These are phyloP conservation scores for Streptopelia turtur DNA, from an alignment of 2,797 vertebrate species.

Conservation along the genomic window DNA sequence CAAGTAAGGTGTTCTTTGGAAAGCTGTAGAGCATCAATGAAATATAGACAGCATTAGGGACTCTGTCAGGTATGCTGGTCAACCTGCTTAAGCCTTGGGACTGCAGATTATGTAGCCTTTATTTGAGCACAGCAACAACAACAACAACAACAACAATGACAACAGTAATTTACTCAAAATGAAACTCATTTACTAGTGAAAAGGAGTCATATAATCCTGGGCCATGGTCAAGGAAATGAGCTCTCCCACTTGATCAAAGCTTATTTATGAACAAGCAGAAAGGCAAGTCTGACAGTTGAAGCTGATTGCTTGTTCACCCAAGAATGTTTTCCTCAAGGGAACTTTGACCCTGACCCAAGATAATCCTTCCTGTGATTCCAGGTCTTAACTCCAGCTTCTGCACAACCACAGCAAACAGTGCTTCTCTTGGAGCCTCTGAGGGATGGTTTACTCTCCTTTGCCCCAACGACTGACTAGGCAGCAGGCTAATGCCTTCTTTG, in stretches of 20 bases:
- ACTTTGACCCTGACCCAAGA: background rate
- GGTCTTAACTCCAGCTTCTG: background rate
- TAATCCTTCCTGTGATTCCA: background rate
- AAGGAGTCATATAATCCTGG: background rate
- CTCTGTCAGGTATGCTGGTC: background rate
- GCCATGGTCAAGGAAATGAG: background rate
- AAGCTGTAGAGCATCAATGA: background rate
- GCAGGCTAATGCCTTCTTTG: background rate
- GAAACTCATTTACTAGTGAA: background rate
- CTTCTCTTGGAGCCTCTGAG: background rate
- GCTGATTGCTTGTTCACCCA: background rate
- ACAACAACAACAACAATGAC: background rate
- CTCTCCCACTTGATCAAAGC: background rate
- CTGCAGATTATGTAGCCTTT: accelerated
- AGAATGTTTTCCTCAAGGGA: background rate
- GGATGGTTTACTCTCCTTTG: background rate
- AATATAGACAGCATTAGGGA: background rate
- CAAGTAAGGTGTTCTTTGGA: background rate
- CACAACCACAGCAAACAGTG: background rate
- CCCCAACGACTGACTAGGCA: background rate
- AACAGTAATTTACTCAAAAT: background rate
- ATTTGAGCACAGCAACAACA: background rate
- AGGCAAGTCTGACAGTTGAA: background rate
- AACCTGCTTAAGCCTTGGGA: background rate
- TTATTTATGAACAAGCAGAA: background rate